Evolutionary conservation across 2,797 vertebrate genomes (phyloP).

Genomic region (Hyperoplus immaculatus): DNA sequence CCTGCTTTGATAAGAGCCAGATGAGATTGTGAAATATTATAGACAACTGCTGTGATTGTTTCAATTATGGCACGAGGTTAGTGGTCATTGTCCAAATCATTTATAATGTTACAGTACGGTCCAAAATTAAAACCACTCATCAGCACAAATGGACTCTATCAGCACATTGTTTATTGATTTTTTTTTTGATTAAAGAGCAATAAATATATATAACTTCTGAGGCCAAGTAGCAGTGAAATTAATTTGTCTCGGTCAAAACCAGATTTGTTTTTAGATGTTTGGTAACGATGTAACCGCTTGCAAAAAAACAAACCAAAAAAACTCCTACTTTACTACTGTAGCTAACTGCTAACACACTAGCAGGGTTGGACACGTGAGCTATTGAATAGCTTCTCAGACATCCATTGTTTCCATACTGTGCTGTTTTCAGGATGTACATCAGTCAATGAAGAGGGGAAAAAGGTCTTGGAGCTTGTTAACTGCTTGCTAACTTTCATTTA

Average conservation of each 20-base stretch:
- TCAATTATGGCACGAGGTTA: slow-evolving; percentile 10
- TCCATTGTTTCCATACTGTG: slow-evolving; percentile 1
- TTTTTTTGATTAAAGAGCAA: background rate
- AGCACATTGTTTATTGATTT: background rate
- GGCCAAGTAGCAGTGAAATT: background rate
- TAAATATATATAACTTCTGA: background rate
- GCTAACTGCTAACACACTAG: background rate
- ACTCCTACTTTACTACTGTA: too few species aligned
- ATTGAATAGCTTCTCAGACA: background rate
- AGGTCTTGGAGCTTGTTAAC: background rate
- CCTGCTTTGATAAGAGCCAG: slow-evolving; percentile 43
- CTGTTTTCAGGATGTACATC: slow-evolving; percentile 2
- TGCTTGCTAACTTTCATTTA: background rate
- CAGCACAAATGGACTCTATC: background rate
- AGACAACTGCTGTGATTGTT: slow-evolving; percentile 13
- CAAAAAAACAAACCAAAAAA: background rate
- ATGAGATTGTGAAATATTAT: slow-evolving; percentile 35
- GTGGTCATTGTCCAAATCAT: slow-evolving; percentile 22
- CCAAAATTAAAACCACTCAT: slow-evolving; percentile 38
- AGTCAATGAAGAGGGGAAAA: background rate
- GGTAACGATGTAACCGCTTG: background rate
- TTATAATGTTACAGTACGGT: slow-evolving; percentile 1
- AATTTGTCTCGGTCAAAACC: background rate
- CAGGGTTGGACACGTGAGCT: background rate
- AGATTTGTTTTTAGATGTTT: background rate